A percentile compares a stretch with the other conserved stretches of the same genome.
Evolutionary conservation across 2,113 vertebrate genomes (phyloP).

Genomic region (Eudyptes chrysolophus): DNA sequence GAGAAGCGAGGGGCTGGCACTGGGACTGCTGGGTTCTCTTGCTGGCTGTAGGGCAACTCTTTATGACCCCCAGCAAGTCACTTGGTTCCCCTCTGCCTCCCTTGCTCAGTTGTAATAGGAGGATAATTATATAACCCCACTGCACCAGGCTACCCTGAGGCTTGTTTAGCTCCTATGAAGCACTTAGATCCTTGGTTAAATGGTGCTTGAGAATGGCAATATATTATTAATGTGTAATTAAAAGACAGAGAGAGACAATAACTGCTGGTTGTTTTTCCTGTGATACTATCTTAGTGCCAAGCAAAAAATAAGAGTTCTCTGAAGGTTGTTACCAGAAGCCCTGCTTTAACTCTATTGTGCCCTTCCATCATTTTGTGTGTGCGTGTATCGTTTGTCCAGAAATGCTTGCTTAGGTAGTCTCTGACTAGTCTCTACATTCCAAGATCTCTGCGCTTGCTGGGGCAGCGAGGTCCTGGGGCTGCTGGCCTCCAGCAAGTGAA

Average conservation of each 20-base stretch:
- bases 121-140: constrained; percentile 37
- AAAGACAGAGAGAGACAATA: not conserved
- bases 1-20: not conserved
- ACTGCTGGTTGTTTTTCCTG: constrained; percentile 1
- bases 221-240: constrained; percentile 59
- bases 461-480: not conserved
- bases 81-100: constrained; percentile 23
- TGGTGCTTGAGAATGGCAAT: constrained; percentile 29
- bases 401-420: not conserved
- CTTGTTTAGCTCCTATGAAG: constrained; percentile 15
- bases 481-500: not conserved
- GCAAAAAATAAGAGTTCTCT: not conserved
- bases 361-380: not conserved
- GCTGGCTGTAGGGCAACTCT: not conserved
- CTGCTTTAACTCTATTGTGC: not conserved
- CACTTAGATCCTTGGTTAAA: constrained; percentile 34
- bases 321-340: not conserved
- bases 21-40: not conserved
- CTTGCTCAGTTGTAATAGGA: constrained; percentile 7
- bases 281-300: not conserved
- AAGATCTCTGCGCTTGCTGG: not conserved
- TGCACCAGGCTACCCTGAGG: constrained; percentile 19
- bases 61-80: not conserved
- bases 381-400: not conserved
- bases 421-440: not conserved